Evolutionary conservation across 2,113 vertebrate species (phyloP).

Genomic region (Neolamprologus sp.): DNA sequence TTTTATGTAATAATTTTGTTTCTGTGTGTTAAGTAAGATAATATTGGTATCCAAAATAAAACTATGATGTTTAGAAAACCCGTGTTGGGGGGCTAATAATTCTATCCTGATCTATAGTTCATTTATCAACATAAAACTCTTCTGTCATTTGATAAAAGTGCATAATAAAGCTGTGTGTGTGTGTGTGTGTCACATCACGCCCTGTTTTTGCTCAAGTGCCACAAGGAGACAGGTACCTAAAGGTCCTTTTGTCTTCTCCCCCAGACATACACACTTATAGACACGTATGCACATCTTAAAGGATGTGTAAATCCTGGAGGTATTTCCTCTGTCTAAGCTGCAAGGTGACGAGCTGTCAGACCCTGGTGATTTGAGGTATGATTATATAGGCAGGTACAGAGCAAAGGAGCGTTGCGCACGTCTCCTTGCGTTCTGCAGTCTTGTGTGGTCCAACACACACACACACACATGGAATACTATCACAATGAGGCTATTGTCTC

Average conservation of each 20-base stretch:
- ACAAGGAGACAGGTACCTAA: slow-evolving; percentile 38
- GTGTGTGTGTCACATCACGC: not conserved
- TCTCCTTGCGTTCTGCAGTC: not conserved
- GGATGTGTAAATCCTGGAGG: slow-evolving; percentile 35
- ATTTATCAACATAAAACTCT: not conserved
- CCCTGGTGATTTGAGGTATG: slow-evolving; percentile 22
- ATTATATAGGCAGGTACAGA: slow-evolving; percentile 22
- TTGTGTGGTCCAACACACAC: slow-evolving; percentile 49
- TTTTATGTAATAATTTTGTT: not conserved
- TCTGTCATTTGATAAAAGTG: slow-evolving; percentile 24
- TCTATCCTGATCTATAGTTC: not conserved
- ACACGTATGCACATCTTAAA: slow-evolving; percentile 21
- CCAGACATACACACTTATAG: not conserved
- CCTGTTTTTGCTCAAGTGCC: not conserved
- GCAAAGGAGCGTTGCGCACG: not conserved
- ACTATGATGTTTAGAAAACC: not conserved
- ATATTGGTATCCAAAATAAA: not conserved
- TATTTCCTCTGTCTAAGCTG: slow-evolving; percentile 56
- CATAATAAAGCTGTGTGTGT: slow-evolving; percentile 37
- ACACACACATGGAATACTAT: not conserved
- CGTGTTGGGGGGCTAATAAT: not conserved
- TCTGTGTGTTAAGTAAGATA: not conserved
- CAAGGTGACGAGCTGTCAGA: slow-evolving; percentile 49
- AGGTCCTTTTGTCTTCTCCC: slow-evolving; percentile 1
- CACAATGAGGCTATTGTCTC: slow-evolving; percentile 56